These are phyloP conservation scores for Strix aluco DNA, from an alignment of 2,113 vertebrate species.

Conservation along the genomic window DNA sequence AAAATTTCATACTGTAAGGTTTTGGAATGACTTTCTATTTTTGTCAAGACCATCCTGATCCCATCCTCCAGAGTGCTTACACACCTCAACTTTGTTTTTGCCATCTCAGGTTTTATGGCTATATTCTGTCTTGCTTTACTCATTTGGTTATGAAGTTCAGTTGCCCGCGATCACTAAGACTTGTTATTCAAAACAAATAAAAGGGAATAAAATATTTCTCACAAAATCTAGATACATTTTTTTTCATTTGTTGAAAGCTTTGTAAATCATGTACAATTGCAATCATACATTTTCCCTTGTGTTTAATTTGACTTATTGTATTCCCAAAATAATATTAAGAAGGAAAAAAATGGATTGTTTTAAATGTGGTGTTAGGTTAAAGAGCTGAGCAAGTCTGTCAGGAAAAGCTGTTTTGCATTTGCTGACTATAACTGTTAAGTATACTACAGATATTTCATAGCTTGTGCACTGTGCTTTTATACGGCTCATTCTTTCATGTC, in stretches of 20 bases:
- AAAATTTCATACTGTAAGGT: neutral
- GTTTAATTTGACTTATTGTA: neutral
- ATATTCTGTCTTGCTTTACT: neutral
- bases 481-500: neutral
- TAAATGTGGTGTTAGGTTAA: neutral
- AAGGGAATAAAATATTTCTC: neutral
- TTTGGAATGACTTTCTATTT: neutral
- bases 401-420: neutral
- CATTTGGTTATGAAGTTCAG: neutral
- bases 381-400: neutral
- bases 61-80: neutral
- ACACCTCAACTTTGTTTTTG: neutral
- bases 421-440: neutral
- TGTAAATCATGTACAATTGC: neutral
- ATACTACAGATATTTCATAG: neutral
- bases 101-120: neutral
- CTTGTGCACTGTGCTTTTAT: neutral
- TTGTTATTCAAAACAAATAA: neutral
- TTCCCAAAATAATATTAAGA: neutral
- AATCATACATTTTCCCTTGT: neutral
- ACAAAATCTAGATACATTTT: neutral
- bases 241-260: neutral
- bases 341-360: neutral
- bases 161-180: neutral
- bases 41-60: neutral